Percentiles rank a stretch among this genome's conserved stretches.
Evolutionary conservation across 2,888 invertebrate genomes (phyloP).

Genomic region (Temnothorax unifasciatus): DNA sequence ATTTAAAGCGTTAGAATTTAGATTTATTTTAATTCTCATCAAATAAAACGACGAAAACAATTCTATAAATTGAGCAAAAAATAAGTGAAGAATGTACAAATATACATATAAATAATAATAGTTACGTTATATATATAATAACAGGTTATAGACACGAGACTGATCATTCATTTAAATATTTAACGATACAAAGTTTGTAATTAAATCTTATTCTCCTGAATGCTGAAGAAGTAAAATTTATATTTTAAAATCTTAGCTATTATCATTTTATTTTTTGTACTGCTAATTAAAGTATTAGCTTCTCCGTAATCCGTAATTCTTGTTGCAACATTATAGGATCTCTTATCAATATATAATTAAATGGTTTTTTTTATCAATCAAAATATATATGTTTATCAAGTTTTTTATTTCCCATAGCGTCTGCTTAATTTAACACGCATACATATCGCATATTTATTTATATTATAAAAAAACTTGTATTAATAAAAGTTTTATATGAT

Average conservation of each 20-base stretch:
- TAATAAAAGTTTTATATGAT: not conserved
- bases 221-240: constrained; percentile 44
- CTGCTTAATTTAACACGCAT: constrained; percentile 8
- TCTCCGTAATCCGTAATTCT: constrained; percentile 31
- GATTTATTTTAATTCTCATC: not conserved
- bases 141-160: constrained; percentile 64
- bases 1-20: not conserved
- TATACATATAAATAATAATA: constrained; percentile 34
- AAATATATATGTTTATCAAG: constrained; percentile 24
- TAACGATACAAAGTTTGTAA: constrained; percentile 37
- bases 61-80: constrained; percentile 31
- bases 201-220: constrained; percentile 36
- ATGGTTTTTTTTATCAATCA: constrained; percentile 27
- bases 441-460: not conserved
- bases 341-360: constrained; percentile 42
- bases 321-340: constrained; percentile 10
- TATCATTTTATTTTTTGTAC: constrained; percentile 56
- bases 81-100: constrained; percentile 54
- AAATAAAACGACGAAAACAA: not conserved
- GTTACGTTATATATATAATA: constrained; percentile 10
- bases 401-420: constrained; percentile 18
- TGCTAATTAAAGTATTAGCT: constrained; percentile 40
- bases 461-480: constrained; percentile 9
- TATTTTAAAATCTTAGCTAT: constrained; percentile 23
- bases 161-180: constrained; percentile 71